These are phyloP conservation scores for Adoxophyes honmai DNA, from an alignment of 1,140 invertebrate genomes.

Conservation along the genomic window DNA sequence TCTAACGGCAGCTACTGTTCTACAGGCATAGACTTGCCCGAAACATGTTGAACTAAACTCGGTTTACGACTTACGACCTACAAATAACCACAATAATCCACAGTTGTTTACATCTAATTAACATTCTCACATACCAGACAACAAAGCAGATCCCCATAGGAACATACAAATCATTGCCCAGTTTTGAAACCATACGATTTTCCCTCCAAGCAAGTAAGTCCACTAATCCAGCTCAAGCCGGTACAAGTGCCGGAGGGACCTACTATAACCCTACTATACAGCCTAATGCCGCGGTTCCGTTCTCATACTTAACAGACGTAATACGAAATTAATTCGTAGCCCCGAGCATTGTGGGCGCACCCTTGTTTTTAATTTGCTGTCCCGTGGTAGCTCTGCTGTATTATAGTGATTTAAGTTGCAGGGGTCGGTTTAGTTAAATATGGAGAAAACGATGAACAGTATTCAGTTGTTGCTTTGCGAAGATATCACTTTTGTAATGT, in stretches of 20 bases:
- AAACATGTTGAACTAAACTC: too few relatives aligned
- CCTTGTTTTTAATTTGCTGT: constrained; percentile 3
- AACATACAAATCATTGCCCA: too few relatives aligned
- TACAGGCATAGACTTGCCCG: too few relatives aligned
- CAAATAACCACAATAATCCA: too few relatives aligned
- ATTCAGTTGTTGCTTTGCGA: too few relatives aligned
- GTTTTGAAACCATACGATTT: too few relatives aligned
- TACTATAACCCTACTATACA: constrained; percentile 62
- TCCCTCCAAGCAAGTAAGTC: not conserved
- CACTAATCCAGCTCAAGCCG: constrained; percentile 38
- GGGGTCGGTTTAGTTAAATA: constrained; percentile 22
- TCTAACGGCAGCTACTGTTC: too few relatives aligned
- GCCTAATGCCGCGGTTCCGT: constrained; percentile 40
- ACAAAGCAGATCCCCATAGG: too few relatives aligned
- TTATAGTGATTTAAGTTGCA: constrained; percentile 21
- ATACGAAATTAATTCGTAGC: constrained; percentile 59
- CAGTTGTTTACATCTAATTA: too few relatives aligned
- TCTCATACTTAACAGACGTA: constrained; percentile 49
- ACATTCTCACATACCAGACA: too few relatives aligned
- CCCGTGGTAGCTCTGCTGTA: constrained; percentile 31
- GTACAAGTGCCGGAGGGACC: constrained; percentile 55
- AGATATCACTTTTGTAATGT: not conserved
- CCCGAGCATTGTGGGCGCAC: constrained; percentile 21
- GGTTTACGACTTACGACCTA: too few relatives aligned
- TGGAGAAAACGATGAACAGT: too few relatives aligned